Percentiles rank a stretch among this genome's conserved stretches.
Conservation (phyloP, 1,140 invertebrate species). For the Diuraphis noxia region DNA sequence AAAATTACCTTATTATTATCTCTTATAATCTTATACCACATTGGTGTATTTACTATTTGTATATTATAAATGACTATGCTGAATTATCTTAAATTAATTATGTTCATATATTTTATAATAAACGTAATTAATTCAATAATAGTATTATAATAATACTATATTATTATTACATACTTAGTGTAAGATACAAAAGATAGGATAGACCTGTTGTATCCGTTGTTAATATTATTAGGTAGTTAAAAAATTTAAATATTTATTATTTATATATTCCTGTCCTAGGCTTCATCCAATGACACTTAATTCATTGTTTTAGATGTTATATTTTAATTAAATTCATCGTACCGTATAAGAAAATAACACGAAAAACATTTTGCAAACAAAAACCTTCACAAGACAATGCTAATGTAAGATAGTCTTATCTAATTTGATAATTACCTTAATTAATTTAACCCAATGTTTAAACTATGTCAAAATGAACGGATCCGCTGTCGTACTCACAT, state of each 20-base stretch:
- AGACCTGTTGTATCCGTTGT: neutral
- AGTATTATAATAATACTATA: too few relatives aligned
- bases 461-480: neutral
- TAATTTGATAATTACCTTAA: neutral
- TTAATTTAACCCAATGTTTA: neutral
- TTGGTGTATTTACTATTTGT: neutral
- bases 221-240: neutral
- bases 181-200: neutral
- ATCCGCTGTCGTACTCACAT: neutral
- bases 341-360: neutral
- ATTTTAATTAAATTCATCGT: neutral
- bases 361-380: neutral
- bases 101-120: neutral
- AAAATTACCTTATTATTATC: neutral
- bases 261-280: neutral
- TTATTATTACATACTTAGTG: neutral
- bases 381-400: neutral
- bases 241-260: neutral
- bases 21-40: neutral
- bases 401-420: neutral
- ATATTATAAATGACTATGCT: neutral
- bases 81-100: neutral
- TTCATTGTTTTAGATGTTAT: neutral
- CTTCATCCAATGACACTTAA: neutral
- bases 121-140: too few relatives aligned